Conservation (phyloP, 2,113 vertebrate species). For the Pelecanus crispus region DNA sequence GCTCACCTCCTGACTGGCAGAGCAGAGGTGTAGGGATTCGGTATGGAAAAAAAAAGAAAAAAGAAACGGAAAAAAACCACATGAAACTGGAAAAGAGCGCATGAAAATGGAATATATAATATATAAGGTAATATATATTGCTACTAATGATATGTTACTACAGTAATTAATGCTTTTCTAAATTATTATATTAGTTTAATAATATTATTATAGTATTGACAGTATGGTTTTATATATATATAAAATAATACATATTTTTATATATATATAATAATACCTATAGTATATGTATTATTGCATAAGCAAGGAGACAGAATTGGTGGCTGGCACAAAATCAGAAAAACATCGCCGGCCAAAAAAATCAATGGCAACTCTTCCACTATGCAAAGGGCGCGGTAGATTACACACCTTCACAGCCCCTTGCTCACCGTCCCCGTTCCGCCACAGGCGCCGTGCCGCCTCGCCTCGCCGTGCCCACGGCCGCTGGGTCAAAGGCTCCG, state of each 20-base stretch:
- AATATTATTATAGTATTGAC: background rate
- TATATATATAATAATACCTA: too few relatives aligned
- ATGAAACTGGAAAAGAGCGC: background rate
- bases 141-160: background rate
- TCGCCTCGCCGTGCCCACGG: too few relatives aligned
- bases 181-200: background rate
- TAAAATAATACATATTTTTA: too few relatives aligned
- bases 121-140: background rate
- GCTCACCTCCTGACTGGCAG: background rate
- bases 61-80: accelerated
- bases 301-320: background rate
- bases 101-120: background rate
- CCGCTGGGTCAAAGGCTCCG: too few relatives aligned
- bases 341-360: background rate
- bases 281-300: background rate
- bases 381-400: background rate
- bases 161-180: background rate
- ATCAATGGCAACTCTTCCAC: background rate
- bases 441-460: accelerated
- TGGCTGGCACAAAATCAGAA: too few relatives aligned
- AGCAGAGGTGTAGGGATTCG: background rate
- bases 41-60: accelerated
- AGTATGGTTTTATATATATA: too few relatives aligned
- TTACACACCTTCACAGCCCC: too few relatives aligned
- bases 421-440: background rate